Conservation (phyloP, 2,113 vertebrate genomes). For the Neodon shergylaensis region DNA sequence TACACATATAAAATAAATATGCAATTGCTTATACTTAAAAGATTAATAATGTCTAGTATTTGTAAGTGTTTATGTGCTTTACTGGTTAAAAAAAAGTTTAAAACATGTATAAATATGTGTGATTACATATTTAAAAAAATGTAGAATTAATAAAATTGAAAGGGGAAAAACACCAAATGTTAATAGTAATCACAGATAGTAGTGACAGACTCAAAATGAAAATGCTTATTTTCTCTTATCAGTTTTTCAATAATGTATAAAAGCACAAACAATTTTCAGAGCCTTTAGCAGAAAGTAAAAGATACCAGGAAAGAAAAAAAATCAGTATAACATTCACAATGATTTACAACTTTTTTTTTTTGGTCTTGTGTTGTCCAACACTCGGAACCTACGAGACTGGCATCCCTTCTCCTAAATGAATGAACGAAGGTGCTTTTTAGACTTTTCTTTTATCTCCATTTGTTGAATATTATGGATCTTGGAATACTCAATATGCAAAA, state of each 20-base stretch:
- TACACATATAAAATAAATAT: not conserved
- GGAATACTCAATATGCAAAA: not conserved
- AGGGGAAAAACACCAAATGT: not conserved
- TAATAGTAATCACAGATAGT: not conserved
- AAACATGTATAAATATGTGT: not conserved
- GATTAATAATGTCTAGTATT: not conserved
- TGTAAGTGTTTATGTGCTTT: not conserved
- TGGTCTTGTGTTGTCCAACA: not conserved
- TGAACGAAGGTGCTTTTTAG: not conserved
- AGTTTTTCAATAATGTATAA: not conserved
- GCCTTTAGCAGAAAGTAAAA: not conserved
- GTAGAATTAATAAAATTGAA: not conserved
- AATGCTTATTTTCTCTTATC: not conserved
- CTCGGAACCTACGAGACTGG: not conserved
- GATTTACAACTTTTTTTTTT: not conserved
- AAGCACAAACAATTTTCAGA: not conserved
- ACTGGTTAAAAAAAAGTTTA: slow-evolving; percentile 11
- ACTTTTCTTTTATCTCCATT: not conserved
- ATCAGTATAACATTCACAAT: not conserved
- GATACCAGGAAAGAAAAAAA: not conserved
- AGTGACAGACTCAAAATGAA: not conserved
- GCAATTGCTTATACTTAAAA: slow-evolving; percentile 9
- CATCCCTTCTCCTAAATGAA: not conserved
- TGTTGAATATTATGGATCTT: not conserved
- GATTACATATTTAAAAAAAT: not conserved